Conservation (phyloP, 1,140 invertebrate species). For the Luehdorfia chinensis region DNA sequence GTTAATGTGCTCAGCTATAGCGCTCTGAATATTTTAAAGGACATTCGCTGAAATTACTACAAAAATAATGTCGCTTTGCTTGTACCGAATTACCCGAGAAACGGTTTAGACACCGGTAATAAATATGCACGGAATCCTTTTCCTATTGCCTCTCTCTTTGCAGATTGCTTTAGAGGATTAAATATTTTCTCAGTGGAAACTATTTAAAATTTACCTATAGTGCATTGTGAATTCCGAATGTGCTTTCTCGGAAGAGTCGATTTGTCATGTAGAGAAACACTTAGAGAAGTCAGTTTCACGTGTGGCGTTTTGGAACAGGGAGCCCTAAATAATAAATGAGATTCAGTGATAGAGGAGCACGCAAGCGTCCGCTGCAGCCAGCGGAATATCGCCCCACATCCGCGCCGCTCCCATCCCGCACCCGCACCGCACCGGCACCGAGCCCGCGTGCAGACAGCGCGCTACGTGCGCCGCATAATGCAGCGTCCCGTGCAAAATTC, state of each 20-base stretch:
- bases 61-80: slow-evolving; percentile 75
- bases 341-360: slow-evolving; percentile 61
- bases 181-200: slow-evolving; percentile 41
- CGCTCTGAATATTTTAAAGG: slow-evolving; percentile 76
- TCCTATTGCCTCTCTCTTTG: slow-evolving; percentile 60
- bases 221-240: slow-evolving; percentile 22
- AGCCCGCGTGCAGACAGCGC: slow-evolving; percentile 62
- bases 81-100: slow-evolving; percentile 73
- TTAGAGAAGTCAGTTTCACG: slow-evolving; percentile 46
- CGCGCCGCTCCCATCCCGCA: slow-evolving; percentile 33
- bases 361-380: slow-evolving; percentile 34
- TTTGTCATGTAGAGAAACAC: slow-evolving; percentile 45
- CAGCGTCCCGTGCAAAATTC: slow-evolving; percentile 67
- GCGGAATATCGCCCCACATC: slow-evolving; percentile 33
- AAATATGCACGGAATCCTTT: slow-evolving; percentile 71
- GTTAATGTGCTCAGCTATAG: slow-evolving; percentile 71
- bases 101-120: slow-evolving; percentile 67
- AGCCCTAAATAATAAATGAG: slow-evolving; percentile 71
- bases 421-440: slow-evolving; percentile 34
- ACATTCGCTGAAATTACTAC: slow-evolving; percentile 75
- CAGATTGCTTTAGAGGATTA: slow-evolving; percentile 67
- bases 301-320: slow-evolving; percentile 48
- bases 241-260: slow-evolving; percentile 31
- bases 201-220: slow-evolving; percentile 8
- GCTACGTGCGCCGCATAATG: slow-evolving; percentile 72